Evolutionary conservation across 2,797 vertebrate species (phyloP).

Genomic region (Cyclopterus lumpus): DNA sequence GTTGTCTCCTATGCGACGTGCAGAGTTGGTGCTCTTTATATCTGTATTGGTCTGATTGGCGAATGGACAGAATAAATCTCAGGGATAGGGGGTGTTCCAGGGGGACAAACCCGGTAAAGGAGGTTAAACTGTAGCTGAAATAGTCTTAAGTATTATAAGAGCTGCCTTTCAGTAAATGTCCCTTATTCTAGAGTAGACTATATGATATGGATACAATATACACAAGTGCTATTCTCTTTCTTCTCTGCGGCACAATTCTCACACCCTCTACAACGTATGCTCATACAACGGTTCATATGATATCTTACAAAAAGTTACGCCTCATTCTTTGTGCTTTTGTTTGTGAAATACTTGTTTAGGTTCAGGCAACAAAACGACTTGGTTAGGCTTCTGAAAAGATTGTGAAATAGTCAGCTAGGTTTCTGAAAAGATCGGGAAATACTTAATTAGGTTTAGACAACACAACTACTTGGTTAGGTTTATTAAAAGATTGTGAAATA

Average conservation of each 20-base stretch:
- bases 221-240: neutral
- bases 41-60: conserved; percentile 60
- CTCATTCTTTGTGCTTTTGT: neutral
- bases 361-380: too few relatives aligned
- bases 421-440: too few relatives aligned
- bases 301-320: too few relatives aligned
- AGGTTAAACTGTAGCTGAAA: conserved; percentile 5
- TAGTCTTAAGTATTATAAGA: neutral
- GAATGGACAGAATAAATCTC: conserved; percentile 39
- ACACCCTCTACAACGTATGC: too few relatives aligned
- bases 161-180: neutral
- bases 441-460: too few relatives aligned
- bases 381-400: too few relatives aligned
- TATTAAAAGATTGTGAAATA: neutral
- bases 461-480: too few relatives aligned
- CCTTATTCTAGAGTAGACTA: neutral
- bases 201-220: neutral
- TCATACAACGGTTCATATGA: too few relatives aligned
- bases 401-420: too few relatives aligned
- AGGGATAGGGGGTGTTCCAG: conserved; percentile 3
- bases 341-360: too few relatives aligned
- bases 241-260: too few relatives aligned
- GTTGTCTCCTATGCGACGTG: conserved; percentile 49
- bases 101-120: neutral
- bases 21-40: conserved; percentile 35